Base-by-base conservation (phyloP, 2,888 invertebrate species). In the Leucania comma region DNA sequence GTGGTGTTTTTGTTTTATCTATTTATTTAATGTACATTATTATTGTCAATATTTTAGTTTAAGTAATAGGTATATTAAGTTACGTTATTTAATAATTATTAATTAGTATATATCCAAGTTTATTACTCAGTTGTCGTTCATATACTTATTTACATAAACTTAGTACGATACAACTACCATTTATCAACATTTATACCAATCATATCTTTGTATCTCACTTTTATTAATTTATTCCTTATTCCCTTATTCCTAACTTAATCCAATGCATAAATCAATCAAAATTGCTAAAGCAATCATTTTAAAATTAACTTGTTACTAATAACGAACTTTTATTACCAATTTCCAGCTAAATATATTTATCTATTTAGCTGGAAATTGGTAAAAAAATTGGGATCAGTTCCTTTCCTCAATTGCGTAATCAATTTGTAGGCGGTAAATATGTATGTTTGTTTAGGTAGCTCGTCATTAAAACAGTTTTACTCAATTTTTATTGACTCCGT, bases 381-480 rank as follows among this genome's bases (percentile, higher is more conserved):
- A n/a, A n/a, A n/a, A n/a, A n/a, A n/a, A n/a, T 29, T 68, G 22
- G 12, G n/a, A 46, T 67, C 67, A 54, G 12, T 32, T 57, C 35
- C 14, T 29, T 69, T 12, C 48, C 32, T 35, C 6, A 32, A 56
- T 29, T 56, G n/a, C 20, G 22, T 9, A 29, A 53, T 32, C 10
- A 26, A 42, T 42, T 32, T 10, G 10, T 48, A 1, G n/a, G 3
- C 66, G n/a, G 4, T 35, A 24, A 26, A 10, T 48, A 42, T 8
- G 17, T 68, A 22, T 54, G 20, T 53, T 29, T 24, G 17, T 9
- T 42, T 24, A 32, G 10, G 2, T 29, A 17, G n/a, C 8, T 35
- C 46, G 14, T 22, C 46, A 20, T 22, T 29, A 50, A 20, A 26
- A 42, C 3, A 5, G 14, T 38, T 38, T 38, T 14, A 14, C 38